Evolutionary conservation across 2,888 invertebrate genomes (phyloP), one percentile per base, ranked within the genome.

Genomic region (Argyra leucocephala): DNA sequence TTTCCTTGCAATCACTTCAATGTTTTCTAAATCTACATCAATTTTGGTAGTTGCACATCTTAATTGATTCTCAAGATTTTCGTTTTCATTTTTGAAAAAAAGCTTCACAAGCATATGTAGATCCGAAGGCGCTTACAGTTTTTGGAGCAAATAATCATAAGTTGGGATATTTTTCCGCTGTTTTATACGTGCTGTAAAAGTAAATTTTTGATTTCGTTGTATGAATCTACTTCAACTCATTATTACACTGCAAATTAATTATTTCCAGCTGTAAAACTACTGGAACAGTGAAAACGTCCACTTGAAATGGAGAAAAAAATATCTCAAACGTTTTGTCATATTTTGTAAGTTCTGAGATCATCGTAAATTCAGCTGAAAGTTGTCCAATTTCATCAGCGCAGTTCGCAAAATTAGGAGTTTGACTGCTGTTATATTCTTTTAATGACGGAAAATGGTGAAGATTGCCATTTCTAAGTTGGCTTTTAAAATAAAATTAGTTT

Each of bases 71-170:
- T 63, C 63, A 6, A 63, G 18, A 23, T 63, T 57, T 57, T 22
- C 57, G 9, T 63, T 63, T 63, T 63, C 23, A 63, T 63, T 63
- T 63, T 57, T 15, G 4, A 57, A 57, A 58, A 18, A 63, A 63
- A 63, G 63, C 23, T 63, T 63, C 23, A 63, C 24, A 57, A 63
- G 57, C 23, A 63, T 63, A 63, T 57, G 63, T 63, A 12, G 23
- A 57, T 21, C 62, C 62, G 18, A 57, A 57, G 48, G 62, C 37
- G 21, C 62, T 62, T 37, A 62, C 21, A 57, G 24, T 57, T 63
- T n/a, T n/a, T n/a, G n/a, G 63, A 23, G 63, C 57, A 63, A 63
- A 63, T 23, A 63, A 63, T 63, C 63, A 23, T 63, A 63, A 57
- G 22, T 63, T 63, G 22, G 63, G 63, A 63, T 63, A 57, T n/a